Base-by-base conservation (phyloP, 2,797 vertebrate genomes). In the Phoebastria nigripes region DNA sequence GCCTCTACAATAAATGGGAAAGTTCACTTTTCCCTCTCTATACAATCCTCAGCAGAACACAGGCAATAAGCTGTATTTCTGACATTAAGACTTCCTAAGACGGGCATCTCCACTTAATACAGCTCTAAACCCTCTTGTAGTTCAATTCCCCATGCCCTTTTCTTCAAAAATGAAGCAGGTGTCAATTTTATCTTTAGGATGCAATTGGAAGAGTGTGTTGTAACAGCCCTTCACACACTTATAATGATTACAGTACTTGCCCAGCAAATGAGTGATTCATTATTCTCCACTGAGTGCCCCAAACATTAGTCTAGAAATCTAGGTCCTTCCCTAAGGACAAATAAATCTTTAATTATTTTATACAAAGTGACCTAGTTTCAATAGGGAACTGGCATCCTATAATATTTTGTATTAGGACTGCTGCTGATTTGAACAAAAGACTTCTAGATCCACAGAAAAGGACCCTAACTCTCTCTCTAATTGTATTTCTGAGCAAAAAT, bases 261-360 rank as follows among this genome's bases (percentile, higher is more conserved):
- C 47, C n/a, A 78, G 52, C 16, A 92, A 93, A 80, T 0, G 5
- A 66, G 63, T 63, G 52, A 87, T 87, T 89, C 56, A 55, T 85
- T 89, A 54, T 71, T 67, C 72, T 87, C 52, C 13, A 24, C 67
- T 62, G 82, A 93, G 81, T 35, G 41, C 13, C 17, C 29, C 74
- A 87, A 87, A 82, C 59, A 71, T 49, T 74, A 63, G 83, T 67
- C 87, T 82, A 61, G 67, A 89, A 87, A 92, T 74, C 59, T 71
- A 82, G 11, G 47, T 51, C 44, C 67, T 77, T 93, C 95, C 89
- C 95, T 71, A 71, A 83, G 92, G 96, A 67, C 59, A 52, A 78
- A 92, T 94, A 94, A 89, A 95, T 91, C 71, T 95, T 96, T 96
- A 96, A 97, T 96, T 87, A 95, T 92, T 95, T 97, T 85, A 91